Evolutionary conservation across 2,888 invertebrate species (phyloP).

Genomic region (Drosophila limbata): DNA sequence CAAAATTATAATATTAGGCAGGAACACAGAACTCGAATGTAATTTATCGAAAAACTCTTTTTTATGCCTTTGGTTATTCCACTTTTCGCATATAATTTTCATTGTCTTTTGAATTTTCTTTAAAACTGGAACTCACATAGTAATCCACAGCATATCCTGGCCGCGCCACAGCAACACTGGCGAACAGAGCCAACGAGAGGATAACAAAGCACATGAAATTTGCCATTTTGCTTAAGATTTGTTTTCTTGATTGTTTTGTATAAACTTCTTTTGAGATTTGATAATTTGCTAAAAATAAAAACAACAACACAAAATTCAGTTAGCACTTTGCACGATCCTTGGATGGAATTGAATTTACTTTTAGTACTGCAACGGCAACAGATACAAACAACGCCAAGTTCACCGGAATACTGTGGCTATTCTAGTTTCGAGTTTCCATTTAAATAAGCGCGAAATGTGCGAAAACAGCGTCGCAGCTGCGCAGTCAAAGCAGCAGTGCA

Average conservation of each 20-base stretch:
- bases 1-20: not conserved
- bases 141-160: slow-evolving; percentile 87
- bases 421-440: slow-evolving; percentile 84
- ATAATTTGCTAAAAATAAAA: slow-evolving; percentile 53
- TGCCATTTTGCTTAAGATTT: slow-evolving; percentile 72
- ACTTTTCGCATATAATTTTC: not conserved
- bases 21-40: no score
- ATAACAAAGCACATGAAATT: slow-evolving; percentile 77
- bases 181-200: slow-evolving; percentile 81
- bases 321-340: slow-evolving; percentile 40
- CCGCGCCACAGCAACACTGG: slow-evolving; percentile 78
- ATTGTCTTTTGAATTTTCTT: not conserved
- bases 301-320: slow-evolving; percentile 48
- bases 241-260: slow-evolving; percentile 25
- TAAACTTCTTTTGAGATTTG: slow-evolving; percentile 18
- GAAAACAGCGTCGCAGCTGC: slow-evolving; percentile 45
- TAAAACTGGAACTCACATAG: slow-evolving; percentile 86
- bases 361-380: slow-evolving; percentile 78
- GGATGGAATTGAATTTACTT: slow-evolving; percentile 58
- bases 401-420: slow-evolving; percentile 85
- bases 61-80: not conserved
- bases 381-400: slow-evolving; percentile 83
- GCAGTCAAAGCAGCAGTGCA: slow-evolving; percentile 21
- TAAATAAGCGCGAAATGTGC: slow-evolving; percentile 83
- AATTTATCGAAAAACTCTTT: no score